phyloP scores from a whole-genome alignment of 1,140 invertebrate species.

The Drosophila persimilis region DNA sequence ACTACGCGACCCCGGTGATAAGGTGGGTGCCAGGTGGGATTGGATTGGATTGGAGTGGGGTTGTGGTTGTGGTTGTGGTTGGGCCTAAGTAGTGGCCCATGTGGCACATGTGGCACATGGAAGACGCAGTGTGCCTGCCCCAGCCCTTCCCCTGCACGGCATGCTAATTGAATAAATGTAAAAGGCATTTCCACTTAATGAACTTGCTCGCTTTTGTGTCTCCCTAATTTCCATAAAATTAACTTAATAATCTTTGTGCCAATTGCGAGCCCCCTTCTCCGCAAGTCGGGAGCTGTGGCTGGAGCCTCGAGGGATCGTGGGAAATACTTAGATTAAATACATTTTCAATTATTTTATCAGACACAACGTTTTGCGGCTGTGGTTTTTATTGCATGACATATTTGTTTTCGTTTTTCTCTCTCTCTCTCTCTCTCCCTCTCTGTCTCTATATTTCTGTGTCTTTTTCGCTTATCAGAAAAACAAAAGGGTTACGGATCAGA shows the following conservation, averaged over 20 bases:
- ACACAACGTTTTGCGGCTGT: slow-evolving; percentile 61
- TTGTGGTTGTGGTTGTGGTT: no score
- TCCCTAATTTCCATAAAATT: slow-evolving; percentile 71
- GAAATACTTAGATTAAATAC: slow-evolving; percentile 71
- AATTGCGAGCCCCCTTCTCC: slow-evolving; percentile 35
- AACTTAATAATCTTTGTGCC: slow-evolving; percentile 73
- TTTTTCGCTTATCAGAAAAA: slow-evolving; percentile 52
- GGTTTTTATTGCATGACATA: slow-evolving; percentile 78
- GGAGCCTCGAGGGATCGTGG: slow-evolving; percentile 52
- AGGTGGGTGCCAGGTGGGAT: not conserved
- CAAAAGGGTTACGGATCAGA: not conserved
- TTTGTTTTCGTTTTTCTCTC: slow-evolving; percentile 39
- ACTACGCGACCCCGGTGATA: slow-evolving; percentile 23
- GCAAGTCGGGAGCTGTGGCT: slow-evolving; percentile 5
- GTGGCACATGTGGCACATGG: slow-evolving; percentile 6
- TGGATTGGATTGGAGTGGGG: slow-evolving; percentile 4
- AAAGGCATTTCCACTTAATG: slow-evolving; percentile 50
- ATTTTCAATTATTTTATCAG: slow-evolving; percentile 81
- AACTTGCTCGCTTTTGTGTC: slow-evolving; percentile 27
- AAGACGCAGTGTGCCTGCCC: not conserved
- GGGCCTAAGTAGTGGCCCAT: no score
- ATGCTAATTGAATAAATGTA: slow-evolving; percentile 65
- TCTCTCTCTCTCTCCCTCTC: not conserved
- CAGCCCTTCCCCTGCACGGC: slow-evolving; percentile 21
- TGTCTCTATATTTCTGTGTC: not conserved